Conservation (phyloP, 1,140 invertebrate genomes). For the Heliconius hermathena region DNA sequence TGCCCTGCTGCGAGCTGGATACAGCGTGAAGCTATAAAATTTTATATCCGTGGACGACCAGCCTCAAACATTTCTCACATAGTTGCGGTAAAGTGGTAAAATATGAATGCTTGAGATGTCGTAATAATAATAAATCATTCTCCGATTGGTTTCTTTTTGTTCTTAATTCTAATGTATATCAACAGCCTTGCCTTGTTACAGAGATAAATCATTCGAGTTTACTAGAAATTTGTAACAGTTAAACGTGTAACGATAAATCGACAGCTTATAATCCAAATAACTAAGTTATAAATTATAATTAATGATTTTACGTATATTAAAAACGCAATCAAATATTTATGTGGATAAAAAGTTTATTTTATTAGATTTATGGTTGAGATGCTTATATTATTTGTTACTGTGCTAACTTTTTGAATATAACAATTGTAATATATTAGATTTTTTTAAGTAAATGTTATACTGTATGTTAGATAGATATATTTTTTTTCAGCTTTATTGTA, state of each 20-base stretch:
- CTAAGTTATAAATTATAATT: conserved; percentile 30
- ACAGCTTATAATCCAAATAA: conserved; percentile 21
- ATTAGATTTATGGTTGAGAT: background rate
- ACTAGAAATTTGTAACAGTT: conserved; percentile 31
- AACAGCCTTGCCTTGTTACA: conserved; percentile 54
- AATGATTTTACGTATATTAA: background rate
- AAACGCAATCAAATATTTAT: conserved; percentile 13
- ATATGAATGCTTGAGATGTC: conserved; percentile 28
- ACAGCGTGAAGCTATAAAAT: background rate
- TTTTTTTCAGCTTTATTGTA: no score
- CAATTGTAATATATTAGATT: no score
- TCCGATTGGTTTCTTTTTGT: conserved; percentile 53
- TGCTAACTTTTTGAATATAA: no score
- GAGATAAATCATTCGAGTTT: conserved; percentile 57
- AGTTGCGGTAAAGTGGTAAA: conserved; percentile 31
- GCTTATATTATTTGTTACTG: background rate
- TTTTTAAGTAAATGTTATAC: no score
- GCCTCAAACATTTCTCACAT: conserved; percentile 20
- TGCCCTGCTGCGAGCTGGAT: no score
- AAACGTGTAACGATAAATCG: conserved; percentile 16
- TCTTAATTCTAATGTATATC: conserved; percentile 59
- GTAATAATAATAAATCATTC: conserved; percentile 44
- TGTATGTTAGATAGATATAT: no score
- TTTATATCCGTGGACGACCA: background rate
- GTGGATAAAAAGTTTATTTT: background rate